Base-by-base conservation (phyloP, 2,888 invertebrate genomes). In the Coecobrya sp. region DNA sequence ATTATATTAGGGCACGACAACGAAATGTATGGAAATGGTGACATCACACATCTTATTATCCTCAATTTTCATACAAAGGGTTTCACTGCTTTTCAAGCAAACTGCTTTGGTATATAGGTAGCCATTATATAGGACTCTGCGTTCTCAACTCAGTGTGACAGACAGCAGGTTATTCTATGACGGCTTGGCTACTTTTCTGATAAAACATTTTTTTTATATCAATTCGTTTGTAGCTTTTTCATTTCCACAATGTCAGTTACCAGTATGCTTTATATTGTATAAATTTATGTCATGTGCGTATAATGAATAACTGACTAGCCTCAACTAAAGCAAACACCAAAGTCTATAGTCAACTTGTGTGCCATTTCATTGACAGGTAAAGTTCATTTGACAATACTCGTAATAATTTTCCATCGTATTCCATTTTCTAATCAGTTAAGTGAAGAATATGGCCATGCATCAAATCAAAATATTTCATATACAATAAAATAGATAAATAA, bases 31-130 rank as follows among this genome's bases (percentile, higher is more conserved):
- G 89, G 52, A 82, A 82, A 89, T 82, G 52, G 82, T 89, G 89
- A 82, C 89, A 89, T 81, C 88, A 81, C 81, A 79, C 52, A 68
- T 65, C 16, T 36, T 55, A 88, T 89, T 82, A 88, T 81, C 27
- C 88, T 81, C 70, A 82, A 81, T 89, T 82, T 70, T 81, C 55
- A 65, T 76, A 81, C 88, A 89, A 89, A 65, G 81, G 19, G 49
- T 36, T 81, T 27, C 27, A 11, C 73, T 16, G 30, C 42, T 59
- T 73, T 73, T 86, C 86, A 86, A 73, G 55, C 73, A 86, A 70
- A 68, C 36, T 36, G 36, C 11, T 86, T 27, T 55, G 19, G 19
- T 82, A 36, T 49, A 52, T 45, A 59, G 82, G 27, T 81, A 55
- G 55, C 36, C 70, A n/a, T 36, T n/a, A 70, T 62, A 1, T 7